These are phyloP conservation scores for Anarhynchus alexandrinus DNA, from an alignment of 2,113 vertebrate species.

Conservation along the genomic window DNA sequence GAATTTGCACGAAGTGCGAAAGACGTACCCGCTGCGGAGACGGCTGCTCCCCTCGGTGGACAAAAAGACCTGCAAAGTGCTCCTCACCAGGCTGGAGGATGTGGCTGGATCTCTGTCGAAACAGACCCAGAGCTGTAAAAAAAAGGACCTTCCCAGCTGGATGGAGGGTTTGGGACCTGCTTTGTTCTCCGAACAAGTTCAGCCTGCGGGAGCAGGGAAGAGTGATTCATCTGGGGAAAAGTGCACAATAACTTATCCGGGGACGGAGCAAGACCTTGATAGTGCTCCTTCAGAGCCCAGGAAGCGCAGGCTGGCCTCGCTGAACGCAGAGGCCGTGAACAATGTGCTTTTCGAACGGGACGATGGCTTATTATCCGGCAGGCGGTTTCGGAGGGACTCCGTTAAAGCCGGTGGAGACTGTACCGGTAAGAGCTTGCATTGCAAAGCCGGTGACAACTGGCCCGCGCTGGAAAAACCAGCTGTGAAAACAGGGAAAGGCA, in stretches of 20 bases:
- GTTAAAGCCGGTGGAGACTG: conserved; percentile 54
- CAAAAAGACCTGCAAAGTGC: conserved; percentile 86
- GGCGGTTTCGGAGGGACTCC: conserved; percentile 58
- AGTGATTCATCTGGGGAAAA: conserved; percentile 26
- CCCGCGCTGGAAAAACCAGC: conserved; percentile 53
- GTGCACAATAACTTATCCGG: conserved; percentile 1
- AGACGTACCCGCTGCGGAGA: conserved; percentile 79
- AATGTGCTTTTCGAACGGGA: conserved; percentile 89
- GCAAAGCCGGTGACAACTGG: conserved; percentile 61
- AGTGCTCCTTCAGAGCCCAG: conserved; percentile 79
- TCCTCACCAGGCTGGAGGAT: conserved; percentile 88
- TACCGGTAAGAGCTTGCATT: conserved; percentile 57
- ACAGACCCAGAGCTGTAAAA: conserved; percentile 60
- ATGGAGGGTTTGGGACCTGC: conserved; percentile 55
- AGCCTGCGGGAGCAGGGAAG: conserved; percentile 31
- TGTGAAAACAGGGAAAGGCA: conserved; percentile 44
- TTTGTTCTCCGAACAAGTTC: conserved; percentile 50
- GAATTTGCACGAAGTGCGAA: conserved; percentile 67
- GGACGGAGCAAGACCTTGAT: conserved; percentile 56
- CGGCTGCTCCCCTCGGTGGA: conserved; percentile 64
- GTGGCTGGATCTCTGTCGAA: conserved; percentile 71
- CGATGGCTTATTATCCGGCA: conserved; percentile 63
- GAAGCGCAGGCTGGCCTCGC: conserved; percentile 91
- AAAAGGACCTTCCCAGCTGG: conserved; percentile 61
- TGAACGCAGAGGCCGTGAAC: conserved; percentile 96